Evolutionary conservation across 2,888 invertebrate genomes (phyloP), one percentile per base, ranked within the genome.

Genomic region (Acanthoscelides obtectus): DNA sequence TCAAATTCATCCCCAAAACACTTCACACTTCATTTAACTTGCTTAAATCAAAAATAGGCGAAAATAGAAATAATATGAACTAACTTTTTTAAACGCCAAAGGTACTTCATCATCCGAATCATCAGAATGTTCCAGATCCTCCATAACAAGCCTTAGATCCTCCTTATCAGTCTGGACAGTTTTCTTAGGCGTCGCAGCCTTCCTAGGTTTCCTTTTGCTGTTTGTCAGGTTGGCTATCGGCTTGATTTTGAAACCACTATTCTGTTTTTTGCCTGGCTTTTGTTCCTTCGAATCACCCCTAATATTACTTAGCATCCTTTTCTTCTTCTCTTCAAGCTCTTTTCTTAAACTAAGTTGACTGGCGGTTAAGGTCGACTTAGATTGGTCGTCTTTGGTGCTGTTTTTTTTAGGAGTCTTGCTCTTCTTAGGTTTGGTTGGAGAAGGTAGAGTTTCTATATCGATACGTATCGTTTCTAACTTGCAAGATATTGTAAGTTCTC

Each of bases 301-400:
- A 21, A 82, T 75, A 22, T 76, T 77, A 19, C 75, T 76, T 63
- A 83, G 77, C 0, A 79, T 81, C 63, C 83, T 71, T 69, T 80
- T 76, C 22, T 82, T 78, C 74, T 82, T 83, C 70, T 77, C 77
- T 75, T 81, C 82, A 71, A 84, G 71, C 72, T 83, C 80, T 45
- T 77, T 75, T 17, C 45, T 45, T 17, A 45, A 45, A 12, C 45
- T 45, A 1, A 45, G 17, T 22, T 27, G 21, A 21, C 65, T 66
- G 17, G 17, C n/a, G 21, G 68, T 69, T n/a, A 22, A 64, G 21
- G 66, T 69, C 22, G 64, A 64, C 21, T 68, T 69, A n/a, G 63
- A 22, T 20, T 64, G 5, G 5, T 65, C 20, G 12, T 22, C 22
- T 69, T 70, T 66, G 63, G 25, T 66, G n/a, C 22, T 27, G 20